Evolutionary conservation across 2,113 vertebrate species (phyloP).

Genomic region (Pelusios castaneus): DNA sequence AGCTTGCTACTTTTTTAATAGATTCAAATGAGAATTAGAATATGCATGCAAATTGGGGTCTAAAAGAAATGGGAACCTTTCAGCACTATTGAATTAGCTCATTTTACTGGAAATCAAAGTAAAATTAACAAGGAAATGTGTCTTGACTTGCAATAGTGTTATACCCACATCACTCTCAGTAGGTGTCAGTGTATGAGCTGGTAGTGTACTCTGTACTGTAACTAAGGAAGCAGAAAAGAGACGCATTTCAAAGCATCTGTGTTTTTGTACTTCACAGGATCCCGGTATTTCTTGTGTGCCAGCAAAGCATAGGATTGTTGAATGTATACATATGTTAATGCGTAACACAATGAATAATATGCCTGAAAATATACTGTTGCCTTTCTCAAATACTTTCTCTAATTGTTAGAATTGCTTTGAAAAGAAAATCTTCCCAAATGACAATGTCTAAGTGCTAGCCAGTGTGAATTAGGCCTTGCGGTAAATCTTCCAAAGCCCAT

Average conservation of each 20-base stretch:
- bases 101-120: constrained; percentile 52
- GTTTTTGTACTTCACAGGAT: background rate
- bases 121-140: background rate
- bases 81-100: constrained; percentile 35
- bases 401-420: accelerated
- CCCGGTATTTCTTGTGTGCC: background rate
- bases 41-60: constrained; percentile 28
- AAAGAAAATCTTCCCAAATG: background rate
- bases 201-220: background rate
- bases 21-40: constrained; percentile 70
- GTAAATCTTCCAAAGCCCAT: background rate
- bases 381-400: background rate
- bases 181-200: constrained; percentile 71
- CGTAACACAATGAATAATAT: background rate
- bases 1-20: constrained; percentile 61
- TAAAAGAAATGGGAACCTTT: constrained; percentile 52
- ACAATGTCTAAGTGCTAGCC: background rate
- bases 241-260: background rate
- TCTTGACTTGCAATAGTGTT: background rate
- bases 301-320: background rate
- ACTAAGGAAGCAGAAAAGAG: background rate
- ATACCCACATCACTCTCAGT: background rate
- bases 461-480: background rate
- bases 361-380: background rate
- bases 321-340: background rate